Percentiles rank a stretch among this genome's conserved stretches.
These are phyloP conservation scores for Drosophila nebulosa DNA, from an alignment of 1,140 invertebrate genomes.

Conservation along the genomic window DNA sequence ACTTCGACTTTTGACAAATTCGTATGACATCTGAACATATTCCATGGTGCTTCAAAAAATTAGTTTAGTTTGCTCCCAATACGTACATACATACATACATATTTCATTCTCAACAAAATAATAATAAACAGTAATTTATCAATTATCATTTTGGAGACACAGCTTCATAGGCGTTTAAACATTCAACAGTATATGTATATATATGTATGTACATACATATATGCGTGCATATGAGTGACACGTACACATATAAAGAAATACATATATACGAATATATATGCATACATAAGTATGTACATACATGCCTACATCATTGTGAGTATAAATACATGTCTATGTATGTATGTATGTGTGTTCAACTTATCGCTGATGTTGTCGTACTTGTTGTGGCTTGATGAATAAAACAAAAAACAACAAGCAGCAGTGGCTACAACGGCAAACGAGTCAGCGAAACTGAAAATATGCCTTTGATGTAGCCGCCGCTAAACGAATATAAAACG, in stretches of 20 bases:
- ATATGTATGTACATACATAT: not conserved
- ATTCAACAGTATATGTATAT: not conserved
- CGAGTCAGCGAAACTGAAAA: slow-evolving; percentile 63
- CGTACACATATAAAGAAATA: no score
- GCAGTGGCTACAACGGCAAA: slow-evolving; percentile 46
- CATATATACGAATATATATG: slow-evolving; percentile 1
- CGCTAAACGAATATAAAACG: slow-evolving; percentile 68
- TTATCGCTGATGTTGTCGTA: slow-evolving; percentile 41
- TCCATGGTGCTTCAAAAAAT: no score
- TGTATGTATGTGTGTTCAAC: slow-evolving; percentile 15
- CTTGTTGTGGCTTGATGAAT: slow-evolving; percentile 44
- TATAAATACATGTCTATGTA: not conserved
- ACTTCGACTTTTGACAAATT: no score
- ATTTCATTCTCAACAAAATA: no score
- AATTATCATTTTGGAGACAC: not conserved
- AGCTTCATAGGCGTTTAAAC: not conserved
- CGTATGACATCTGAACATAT: no score
- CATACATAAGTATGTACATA: slow-evolving; percentile 5
- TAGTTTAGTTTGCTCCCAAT: no score
- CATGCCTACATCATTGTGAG: not conserved
- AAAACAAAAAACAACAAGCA: slow-evolving; percentile 51
- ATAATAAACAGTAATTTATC: not conserved
- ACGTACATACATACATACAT: no score
- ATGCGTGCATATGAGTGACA: no score
- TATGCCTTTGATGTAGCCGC: slow-evolving; percentile 71